These are phyloP conservation scores for Seladonia tumulorum DNA, from an alignment of 2,888 invertebrate genomes.

Conservation along the genomic window DNA sequence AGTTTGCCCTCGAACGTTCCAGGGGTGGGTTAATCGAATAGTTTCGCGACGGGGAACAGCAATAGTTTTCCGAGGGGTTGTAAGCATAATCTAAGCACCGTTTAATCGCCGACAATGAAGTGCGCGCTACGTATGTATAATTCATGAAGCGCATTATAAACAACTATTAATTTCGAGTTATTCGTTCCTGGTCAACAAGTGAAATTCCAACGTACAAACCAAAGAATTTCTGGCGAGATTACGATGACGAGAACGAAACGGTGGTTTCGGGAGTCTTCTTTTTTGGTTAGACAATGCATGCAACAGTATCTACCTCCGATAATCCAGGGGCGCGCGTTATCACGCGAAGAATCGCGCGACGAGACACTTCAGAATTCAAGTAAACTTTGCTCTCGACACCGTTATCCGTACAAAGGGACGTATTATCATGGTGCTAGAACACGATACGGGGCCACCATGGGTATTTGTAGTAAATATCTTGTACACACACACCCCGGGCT, in stretches of 20 bases:
- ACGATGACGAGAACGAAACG: neutral
- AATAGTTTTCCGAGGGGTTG: conserved; percentile 50
- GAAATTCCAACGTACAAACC: neutral
- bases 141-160: neutral
- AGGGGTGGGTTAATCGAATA: conserved; percentile 65
- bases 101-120: conserved; percentile 8
- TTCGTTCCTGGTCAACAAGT: neutral
- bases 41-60: conserved; percentile 53
- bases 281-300: conserved; percentile 32
- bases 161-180: neutral
- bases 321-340: conserved; percentile 52
- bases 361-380: conserved; percentile 60
- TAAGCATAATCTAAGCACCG: conserved; percentile 42
- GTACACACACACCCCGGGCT: conserved; percentile 76
- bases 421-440: conserved; percentile 74
- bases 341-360: conserved; percentile 55
- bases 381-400: conserved; percentile 66
- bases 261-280: neutral
- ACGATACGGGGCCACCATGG: conserved; percentile 75
- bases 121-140: neutral
- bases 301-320: conserved; percentile 42
- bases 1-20: conserved; percentile 27
- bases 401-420: conserved; percentile 73
- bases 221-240: neutral
- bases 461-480: conserved; percentile 82